Base-by-base conservation (phyloP, 2,113 vertebrate species). In the Pseudolaguvia tuberculata region DNA sequence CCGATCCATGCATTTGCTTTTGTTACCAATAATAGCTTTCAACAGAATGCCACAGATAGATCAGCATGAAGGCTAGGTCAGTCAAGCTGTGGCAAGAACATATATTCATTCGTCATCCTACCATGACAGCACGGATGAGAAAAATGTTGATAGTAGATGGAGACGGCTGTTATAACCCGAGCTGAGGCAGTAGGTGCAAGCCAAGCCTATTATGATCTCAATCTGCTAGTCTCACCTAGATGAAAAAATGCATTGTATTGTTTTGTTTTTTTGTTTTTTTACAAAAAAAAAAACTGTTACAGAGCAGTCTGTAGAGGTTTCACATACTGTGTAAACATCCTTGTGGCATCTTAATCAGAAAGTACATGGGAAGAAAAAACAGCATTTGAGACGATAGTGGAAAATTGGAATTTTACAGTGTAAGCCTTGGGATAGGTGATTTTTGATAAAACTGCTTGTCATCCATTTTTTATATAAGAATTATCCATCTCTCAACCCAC, bases 71-170 rank as follows among this genome's bases (percentile, higher is more conserved):
- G 62, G 62, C 21, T 17, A 21, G n/a, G 13, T 15, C 21, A 25
- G n/a, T 23, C 13, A 20, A 25, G 14, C 42, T 25, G 21, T 65
- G 21, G 21, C 42, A 48, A 23, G 6, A 65, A 63, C 2, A 47
- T 65, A 25, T 47, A 47, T 65, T 65, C 62, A 48, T 65, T 65
- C 21, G 25, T 65, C 61, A 65, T 47, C 42, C 62, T 65, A 47
- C 21, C 42, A 47, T 47, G 62, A 27, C 62, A 14, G 25, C 39
- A 4, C 15, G 6, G 14, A 47, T 39, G 21, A 29, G 59, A 39
- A 23, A 63, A 45, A 45, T 45, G 35, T 63, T 63, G 61, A 63
- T 21, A 45, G 13, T 39, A 48, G 15, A 25, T 17, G 7, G 61
- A 15, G 39, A 25, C 61, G 21, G 61, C 12, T 65, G 39, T 47